These are phyloP conservation scores for Pelusios castaneus DNA, from an alignment of 2,113 vertebrate genomes.

Conservation along the genomic window DNA sequence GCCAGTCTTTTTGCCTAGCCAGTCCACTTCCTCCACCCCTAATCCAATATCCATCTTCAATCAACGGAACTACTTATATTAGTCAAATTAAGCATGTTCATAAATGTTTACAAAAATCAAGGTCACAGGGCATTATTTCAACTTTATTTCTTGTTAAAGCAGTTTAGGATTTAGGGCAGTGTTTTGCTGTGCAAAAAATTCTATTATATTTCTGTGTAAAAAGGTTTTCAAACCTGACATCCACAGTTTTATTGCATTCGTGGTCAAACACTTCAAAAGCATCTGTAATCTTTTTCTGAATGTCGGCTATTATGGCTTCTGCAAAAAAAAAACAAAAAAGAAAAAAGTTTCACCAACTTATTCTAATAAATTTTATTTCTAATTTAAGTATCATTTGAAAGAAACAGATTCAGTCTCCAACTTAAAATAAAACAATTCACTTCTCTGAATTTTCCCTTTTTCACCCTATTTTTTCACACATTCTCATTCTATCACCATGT, in stretches of 20 bases:
- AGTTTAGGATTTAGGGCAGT: not conserved
- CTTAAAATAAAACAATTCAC: not conserved
- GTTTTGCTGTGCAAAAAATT: not conserved
- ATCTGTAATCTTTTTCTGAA: constrained; percentile 84
- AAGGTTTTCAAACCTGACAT: constrained; percentile 86
- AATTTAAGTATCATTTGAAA: not conserved
- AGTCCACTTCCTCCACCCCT: not conserved
- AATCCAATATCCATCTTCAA: not conserved
- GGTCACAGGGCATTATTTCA: not conserved
- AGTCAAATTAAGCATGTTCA: not conserved
- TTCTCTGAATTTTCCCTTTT: not conserved
- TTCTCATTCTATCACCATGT: not conserved
- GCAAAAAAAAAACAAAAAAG: constrained; percentile 64
- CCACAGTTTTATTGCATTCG: constrained; percentile 86
- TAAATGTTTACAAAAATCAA: not conserved
- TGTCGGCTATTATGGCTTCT: constrained; percentile 77
- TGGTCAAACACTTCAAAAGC: constrained; percentile 94
- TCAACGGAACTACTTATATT: not conserved
- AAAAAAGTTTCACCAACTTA: constrained; percentile 47
- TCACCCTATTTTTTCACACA: not conserved
- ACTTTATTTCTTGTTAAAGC: not conserved
- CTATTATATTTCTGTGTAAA: constrained; percentile 29
- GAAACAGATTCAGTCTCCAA: not conserved
- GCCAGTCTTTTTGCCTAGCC: not conserved
- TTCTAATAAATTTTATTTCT: constrained; percentile 30